These are phyloP conservation scores for Eustalomyia histrio DNA, from an alignment of 2,888 invertebrate species.

Conservation along the genomic window DNA sequence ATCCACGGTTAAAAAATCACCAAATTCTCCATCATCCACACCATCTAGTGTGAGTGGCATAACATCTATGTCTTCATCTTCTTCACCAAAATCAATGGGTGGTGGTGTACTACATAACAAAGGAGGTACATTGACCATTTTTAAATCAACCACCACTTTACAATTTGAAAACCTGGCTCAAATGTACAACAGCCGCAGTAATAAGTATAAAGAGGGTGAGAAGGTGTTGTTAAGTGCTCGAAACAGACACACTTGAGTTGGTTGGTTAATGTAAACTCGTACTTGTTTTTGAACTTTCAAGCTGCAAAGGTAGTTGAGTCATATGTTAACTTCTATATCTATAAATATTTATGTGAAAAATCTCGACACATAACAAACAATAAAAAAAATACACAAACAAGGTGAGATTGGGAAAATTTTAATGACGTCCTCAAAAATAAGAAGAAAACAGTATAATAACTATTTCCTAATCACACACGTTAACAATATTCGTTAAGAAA, in stretches of 20 bases:
- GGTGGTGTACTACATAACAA: constrained; percentile 82
- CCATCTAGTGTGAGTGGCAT: constrained; percentile 72
- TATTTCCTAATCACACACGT: constrained; percentile 30
- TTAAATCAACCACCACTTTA: constrained; percentile 38
- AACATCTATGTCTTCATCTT: constrained; percentile 79
- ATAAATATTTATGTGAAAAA: constrained; percentile 9
- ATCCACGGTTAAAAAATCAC: constrained; percentile 71
- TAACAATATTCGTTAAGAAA: constrained; percentile 28
- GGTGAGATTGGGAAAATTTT: neutral
- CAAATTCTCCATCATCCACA: constrained; percentile 77
- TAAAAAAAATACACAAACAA: constrained; percentile 4
- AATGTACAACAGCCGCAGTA: constrained; percentile 3
- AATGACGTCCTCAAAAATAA: constrained; percentile 42
- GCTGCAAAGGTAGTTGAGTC: constrained; percentile 59
- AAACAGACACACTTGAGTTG: constrained; percentile 11
- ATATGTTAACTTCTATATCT: constrained; percentile 48
- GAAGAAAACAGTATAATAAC: constrained; percentile 8
- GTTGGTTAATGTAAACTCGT: constrained; percentile 51
- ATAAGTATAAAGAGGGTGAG: constrained; percentile 27
- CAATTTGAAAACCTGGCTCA: constrained; percentile 17
- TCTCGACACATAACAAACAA: neutral
- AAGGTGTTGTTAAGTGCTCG: constrained; percentile 24
- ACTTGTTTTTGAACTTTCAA: constrained; percentile 44
- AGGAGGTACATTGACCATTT: constrained; percentile 66
- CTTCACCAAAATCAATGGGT: constrained; percentile 80